phyloP scores from a whole-genome alignment of 1,140 invertebrate genomes.

The Tetragonula clypearis region DNA sequence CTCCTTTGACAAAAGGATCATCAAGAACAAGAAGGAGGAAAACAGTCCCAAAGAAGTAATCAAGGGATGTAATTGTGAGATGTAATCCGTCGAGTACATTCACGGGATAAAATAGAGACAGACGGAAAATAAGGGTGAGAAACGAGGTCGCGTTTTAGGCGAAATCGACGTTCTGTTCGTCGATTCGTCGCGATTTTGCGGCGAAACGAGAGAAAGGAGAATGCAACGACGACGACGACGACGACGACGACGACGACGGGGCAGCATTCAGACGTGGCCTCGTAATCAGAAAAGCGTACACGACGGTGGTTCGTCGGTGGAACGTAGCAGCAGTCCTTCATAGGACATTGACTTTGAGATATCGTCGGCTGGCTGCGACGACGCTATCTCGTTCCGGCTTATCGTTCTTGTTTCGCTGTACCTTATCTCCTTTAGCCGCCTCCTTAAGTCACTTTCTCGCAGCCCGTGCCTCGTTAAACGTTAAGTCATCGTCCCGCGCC shows the following conservation, averaged over 20 bases:
- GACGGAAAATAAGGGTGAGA: not conserved
- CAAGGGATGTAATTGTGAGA: too few relatives aligned
- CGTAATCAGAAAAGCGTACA: constrained; percentile 53
- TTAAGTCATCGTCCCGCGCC: constrained; percentile 50
- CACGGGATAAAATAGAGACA: not conserved
- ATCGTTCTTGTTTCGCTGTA: constrained; percentile 76
- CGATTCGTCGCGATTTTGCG: not conserved
- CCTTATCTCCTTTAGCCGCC: constrained; percentile 71
- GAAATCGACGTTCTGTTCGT: constrained; percentile 9
- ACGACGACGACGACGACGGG: not conserved
- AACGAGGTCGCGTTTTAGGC: not conserved
- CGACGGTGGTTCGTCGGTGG: constrained; percentile 41
- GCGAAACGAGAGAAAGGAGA: constrained; percentile 1
- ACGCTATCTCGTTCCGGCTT: constrained; percentile 78
- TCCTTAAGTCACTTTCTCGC: constrained; percentile 62
- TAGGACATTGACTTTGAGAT: constrained; percentile 83
- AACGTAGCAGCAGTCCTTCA: constrained; percentile 75
- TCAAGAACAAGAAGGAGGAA: not conserved
- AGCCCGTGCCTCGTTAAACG: constrained; percentile 61
- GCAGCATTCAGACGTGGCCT: not conserved
- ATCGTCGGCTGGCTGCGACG: constrained; percentile 74
- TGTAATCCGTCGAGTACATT: not conserved
- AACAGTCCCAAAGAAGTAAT: not conserved
- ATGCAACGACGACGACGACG: not conserved
- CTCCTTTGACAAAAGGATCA: not conserved